Base-by-base conservation (phyloP, 1,140 invertebrate genomes). In the Sycobia sp. region DNA sequence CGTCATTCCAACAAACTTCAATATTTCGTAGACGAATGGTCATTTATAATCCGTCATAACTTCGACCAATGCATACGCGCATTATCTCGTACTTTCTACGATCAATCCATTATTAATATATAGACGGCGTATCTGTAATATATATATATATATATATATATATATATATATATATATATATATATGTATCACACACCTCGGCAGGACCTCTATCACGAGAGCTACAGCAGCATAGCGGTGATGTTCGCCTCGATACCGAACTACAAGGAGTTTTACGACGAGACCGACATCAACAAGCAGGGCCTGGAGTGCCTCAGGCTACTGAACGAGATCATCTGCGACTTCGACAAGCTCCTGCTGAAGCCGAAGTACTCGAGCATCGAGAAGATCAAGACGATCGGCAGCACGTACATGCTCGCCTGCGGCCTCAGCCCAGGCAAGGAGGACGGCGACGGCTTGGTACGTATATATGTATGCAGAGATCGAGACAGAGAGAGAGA, bases 201-300 rank as follows among this genome's bases (percentile, higher is more conserved):
- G 11, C 77, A 94, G 80, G 94, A 97, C 64, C 79, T 99, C 1
- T 98, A 99, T 78, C 95, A 97, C 73, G 94, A 98, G 77, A 85
- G 94, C 44, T 98, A 98, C 77, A 90, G 88, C 16, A 94, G 92
- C 71, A 95, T 98, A 47, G 95, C 93, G 0, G 96, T 99, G 0
- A 96, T 98, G 93, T 98, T 98, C 74, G 96, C 96, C 0, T 97
- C 95, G 0, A 98, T 99, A 71, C 95, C 96, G 11, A 98, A 99
- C 82, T 99, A 98, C 79, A 97, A 97, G 72, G 96, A 98, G 75
- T 98, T 98, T 77, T 99, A 98, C 75, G 95, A 96, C 73, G 96
- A 98, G 80, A 95, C 92, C 25, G 96, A 98, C 76, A 94, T 97
- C 61, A 97, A 95, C 74, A 96, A 97, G 73, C 95, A 97, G 80